A percentile compares a stretch with the other conserved stretches of the same genome.
These are phyloP conservation scores for Lithobius niger DNA, from an alignment of 1,140 invertebrate species.

Conservation along the genomic window DNA sequence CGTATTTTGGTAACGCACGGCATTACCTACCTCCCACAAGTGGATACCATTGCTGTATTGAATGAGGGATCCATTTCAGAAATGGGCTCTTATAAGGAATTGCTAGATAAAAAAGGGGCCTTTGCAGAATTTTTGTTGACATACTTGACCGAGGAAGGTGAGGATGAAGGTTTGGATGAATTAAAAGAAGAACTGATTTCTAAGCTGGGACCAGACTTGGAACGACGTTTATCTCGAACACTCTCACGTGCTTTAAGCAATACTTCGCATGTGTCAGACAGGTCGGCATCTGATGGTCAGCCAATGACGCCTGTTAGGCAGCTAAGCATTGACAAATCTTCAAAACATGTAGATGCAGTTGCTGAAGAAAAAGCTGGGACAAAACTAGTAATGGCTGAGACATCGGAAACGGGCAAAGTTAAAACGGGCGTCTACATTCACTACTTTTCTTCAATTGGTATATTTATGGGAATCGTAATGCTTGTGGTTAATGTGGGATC, in stretches of 20 bases:
- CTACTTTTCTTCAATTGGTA: not conserved
- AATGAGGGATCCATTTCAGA: conserved; percentile 51
- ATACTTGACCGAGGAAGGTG: no score
- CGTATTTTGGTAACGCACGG: conserved; percentile 78
- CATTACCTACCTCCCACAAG: conserved; percentile 55
- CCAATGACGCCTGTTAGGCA: not conserved
- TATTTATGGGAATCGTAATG: conserved; percentile 1
- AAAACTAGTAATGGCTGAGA: not conserved
- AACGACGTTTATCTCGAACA: not conserved
- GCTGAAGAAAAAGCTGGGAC: conserved; percentile 21
- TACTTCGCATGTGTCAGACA: not conserved
- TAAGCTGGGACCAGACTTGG: conserved; percentile 10
- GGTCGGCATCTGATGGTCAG: not conserved
- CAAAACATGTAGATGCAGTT: not conserved
- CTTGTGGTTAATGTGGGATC: conserved; percentile 3
- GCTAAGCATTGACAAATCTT: not conserved
- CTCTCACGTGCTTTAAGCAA: not conserved
- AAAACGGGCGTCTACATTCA: conserved; percentile 43
- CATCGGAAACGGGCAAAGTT: conserved; percentile 40
- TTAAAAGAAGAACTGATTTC: conserved; percentile 23
- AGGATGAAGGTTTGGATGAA: no score
- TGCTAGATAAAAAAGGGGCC: no score
- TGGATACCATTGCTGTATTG: conserved; percentile 59
- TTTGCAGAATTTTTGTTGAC: no score
- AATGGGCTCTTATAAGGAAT: no score